A percentile compares a stretch with the other conserved stretches of the same genome.
phyloP scores from a whole-genome alignment of 2,113 vertebrate species.

The Raphicerus campestris region DNA sequence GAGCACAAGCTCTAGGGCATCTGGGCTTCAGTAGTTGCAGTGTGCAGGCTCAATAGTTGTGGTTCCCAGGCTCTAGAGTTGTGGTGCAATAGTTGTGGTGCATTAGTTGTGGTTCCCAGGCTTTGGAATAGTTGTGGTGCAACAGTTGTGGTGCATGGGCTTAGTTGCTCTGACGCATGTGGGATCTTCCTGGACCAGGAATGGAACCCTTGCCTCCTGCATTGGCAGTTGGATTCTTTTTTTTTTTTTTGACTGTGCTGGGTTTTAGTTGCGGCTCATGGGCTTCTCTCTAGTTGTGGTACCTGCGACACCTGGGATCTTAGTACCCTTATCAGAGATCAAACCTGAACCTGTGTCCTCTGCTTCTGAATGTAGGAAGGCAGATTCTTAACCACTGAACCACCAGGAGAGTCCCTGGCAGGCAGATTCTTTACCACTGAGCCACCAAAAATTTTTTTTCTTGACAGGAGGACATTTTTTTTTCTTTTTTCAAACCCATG shows the following conservation, averaged over 20 bases:
- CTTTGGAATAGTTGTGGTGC: not conserved
- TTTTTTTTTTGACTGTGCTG: not conserved
- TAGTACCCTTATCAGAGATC: not conserved
- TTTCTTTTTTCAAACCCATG: not conserved
- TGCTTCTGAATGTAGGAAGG: not conserved
- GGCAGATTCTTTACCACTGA: not conserved
- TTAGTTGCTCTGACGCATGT: not conserved
- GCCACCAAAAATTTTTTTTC: not conserved
- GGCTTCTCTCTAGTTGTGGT: not conserved
- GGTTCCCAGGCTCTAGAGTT: not conserved
- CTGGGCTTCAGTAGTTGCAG: not conserved
- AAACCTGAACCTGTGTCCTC: not conserved
- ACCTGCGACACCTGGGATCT: accelerated
- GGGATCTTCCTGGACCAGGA: not conserved
- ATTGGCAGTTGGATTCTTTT: not conserved
- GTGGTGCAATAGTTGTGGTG: not conserved
- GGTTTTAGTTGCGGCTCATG: not conserved
- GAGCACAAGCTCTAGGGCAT: not conserved
- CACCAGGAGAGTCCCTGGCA: not conserved
- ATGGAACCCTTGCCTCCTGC: not conserved
- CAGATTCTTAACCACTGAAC: not conserved
- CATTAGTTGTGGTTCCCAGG: too few species aligned
- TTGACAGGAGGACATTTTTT: not conserved
- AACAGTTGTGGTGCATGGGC: not conserved
- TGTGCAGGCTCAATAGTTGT: not conserved